phyloP scores from a whole-genome alignment of 2,113 vertebrate genomes.

The Alosa alosa region DNA sequence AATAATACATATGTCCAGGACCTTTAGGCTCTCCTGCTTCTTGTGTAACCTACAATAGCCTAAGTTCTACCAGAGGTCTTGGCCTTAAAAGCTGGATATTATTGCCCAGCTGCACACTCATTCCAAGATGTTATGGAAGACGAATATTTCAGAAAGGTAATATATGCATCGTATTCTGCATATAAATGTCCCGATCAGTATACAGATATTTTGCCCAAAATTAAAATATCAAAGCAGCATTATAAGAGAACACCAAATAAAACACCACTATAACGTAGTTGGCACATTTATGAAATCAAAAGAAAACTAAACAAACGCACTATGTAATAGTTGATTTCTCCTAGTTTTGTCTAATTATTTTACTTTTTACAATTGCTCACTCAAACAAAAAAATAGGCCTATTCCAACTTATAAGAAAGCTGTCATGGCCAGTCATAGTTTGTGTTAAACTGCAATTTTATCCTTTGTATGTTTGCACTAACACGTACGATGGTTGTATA shows the following conservation, averaged over 20 bases:
- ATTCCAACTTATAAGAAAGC: neutral
- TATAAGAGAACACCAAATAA: neutral
- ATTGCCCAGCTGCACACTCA: neutral
- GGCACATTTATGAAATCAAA: neutral
- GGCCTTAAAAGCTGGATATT: neutral
- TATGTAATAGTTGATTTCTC: neutral
- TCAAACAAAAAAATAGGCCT: neutral
- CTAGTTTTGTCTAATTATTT: neutral
- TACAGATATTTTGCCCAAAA: neutral
- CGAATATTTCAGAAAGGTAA: neutral
- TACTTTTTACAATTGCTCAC: neutral
- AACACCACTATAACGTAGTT: neutral
- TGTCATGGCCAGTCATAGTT: constrained; percentile 33
- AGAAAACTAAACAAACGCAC: neutral
- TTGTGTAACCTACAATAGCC: neutral
- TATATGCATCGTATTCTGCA: neutral
- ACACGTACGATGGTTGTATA: constrained; percentile 27
- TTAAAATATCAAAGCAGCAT: neutral
- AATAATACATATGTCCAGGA: neutral
- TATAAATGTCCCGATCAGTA: neutral
- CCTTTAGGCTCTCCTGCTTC: neutral
- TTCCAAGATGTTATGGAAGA: neutral
- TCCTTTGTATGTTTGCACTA: constrained; percentile 35
- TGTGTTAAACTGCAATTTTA: constrained; percentile 36
- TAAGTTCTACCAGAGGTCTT: neutral